Base-by-base conservation (phyloP, 1,140 invertebrate species). In the Pseudomyrmex dendroicus region DNA sequence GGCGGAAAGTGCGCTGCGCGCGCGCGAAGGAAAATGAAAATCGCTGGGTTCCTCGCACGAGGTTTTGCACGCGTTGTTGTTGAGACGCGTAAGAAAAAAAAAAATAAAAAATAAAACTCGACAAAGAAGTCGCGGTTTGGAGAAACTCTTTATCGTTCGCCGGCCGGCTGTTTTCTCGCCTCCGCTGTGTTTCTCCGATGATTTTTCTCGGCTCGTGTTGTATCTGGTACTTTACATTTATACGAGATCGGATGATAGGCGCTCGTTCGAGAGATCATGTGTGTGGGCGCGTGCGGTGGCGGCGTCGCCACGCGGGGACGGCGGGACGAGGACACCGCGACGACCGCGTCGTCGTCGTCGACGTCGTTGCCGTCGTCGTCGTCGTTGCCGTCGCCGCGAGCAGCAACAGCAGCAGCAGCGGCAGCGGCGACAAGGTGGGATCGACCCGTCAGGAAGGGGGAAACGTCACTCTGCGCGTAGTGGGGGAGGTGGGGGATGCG, bases 401-500 rank as follows among this genome's bases (percentile, higher is more conserved):
- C 50, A 25, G 52, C 46, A 7, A 12, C 15, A 50, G 68, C 44
- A 54, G 54, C 64, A 73, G 2, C n/a, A 52, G 54, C 25, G 15
- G 52, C n/a, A n/a, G 50, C 2, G 13, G 17, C 4, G 13, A 20
- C 8, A 20, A 4, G 15, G 17, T 12, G 22, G 25, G 48, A 5
- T n/a, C 52, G 64, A 2, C 15, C 54, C 2, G 50, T 35, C 35
- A 17, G 15, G 44, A 17, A 9, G 54, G 54, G n/a, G 12, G 25
- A 50, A 54, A n/a, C 35, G 35, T 61, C 56, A 52, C 12, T 12
- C 13, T 8, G 35, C 2, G 9, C 9, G 73, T 13, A 44, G 61
- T 50, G 61, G 82, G 82, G 57, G 57, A 9, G 10, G 13, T 59
- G 72, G 7, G 57, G 56, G 54, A 73, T 87, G 86, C 83, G 86